Evolutionary conservation across 35 echinoderm and acorn worm species (phyloP).

Genomic region (Apostichopus japonicus): DNA sequence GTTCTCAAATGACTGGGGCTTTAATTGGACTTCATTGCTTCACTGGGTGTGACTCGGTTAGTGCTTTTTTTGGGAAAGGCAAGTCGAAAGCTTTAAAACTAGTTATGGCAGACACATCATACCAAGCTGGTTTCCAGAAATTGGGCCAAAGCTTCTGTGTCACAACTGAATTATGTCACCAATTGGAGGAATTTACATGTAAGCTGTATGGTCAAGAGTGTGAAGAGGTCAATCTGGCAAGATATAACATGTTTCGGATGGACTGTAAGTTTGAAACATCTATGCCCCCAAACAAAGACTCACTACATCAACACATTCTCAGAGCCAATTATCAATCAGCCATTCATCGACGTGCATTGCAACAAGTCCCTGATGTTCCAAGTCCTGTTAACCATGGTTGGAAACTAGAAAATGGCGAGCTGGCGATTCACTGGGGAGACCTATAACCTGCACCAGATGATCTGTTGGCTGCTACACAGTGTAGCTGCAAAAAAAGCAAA

Average conservation of each 20-base stretch:
- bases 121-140: conserved; percentile 1
- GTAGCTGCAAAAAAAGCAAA: too few species aligned
- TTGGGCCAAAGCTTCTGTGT: conserved; percentile 1
- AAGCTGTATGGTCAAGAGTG: conserved; percentile 23
- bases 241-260: conserved; percentile 59
- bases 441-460: conserved; percentile 51
- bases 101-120: conserved; percentile 1
- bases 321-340: conserved; percentile 67
- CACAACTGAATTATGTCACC: background rate
- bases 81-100: conserved; percentile 63
- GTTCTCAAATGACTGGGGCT: conserved; percentile 27
- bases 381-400: conserved; percentile 44
- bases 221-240: conserved; percentile 8
- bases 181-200: conserved; percentile 31
- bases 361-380: conserved; percentile 12
- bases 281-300: conserved; percentile 65
- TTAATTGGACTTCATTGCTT: conserved; percentile 66
- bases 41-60: conserved; percentile 82
- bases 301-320: background rate
- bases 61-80: conserved; percentile 64
- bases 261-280: conserved; percentile 50
- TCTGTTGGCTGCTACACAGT: conserved; percentile 18
- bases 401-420: conserved; percentile 23
- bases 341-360: conserved; percentile 53
- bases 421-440: conserved; percentile 57